phyloP scores from a whole-genome alignment of 2,113 vertebrate species.

The Naja naja region DNA sequence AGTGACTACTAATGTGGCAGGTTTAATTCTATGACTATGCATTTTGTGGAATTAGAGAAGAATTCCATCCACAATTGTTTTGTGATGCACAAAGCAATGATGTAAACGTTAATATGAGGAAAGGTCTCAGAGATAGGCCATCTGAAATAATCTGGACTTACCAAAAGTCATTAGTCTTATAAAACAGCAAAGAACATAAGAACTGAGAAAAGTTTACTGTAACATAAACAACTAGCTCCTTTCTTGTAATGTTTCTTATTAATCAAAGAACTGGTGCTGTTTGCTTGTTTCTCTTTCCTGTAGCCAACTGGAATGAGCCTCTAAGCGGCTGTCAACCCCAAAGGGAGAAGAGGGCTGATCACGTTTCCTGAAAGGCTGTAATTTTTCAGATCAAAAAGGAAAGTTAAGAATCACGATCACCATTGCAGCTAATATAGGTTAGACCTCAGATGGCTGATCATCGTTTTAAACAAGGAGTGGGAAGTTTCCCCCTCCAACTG shows the following conservation, averaged over 20 bases:
- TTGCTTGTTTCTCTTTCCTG: background rate
- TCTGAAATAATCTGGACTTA: background rate
- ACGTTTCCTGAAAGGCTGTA: background rate
- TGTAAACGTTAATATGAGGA: background rate
- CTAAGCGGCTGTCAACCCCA: background rate
- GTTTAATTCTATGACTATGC: background rate
- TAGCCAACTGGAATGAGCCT: background rate
- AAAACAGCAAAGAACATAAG: background rate
- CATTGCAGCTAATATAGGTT: background rate
- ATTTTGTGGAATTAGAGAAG: background rate
- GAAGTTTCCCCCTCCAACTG: background rate
- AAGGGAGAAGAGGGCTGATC: background rate
- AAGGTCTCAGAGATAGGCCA: background rate
- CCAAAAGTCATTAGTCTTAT: background rate
- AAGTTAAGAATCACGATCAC: background rate
- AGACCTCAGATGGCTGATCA: background rate
- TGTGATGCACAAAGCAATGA: background rate
- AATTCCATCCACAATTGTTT: background rate
- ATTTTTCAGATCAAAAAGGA: constrained; percentile 24
- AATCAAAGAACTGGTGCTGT: background rate
- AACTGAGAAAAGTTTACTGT: background rate
- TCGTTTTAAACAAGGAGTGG: background rate
- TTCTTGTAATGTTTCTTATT: constrained; percentile 5
- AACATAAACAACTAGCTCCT: rapidly evolving
- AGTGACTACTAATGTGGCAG: background rate